A percentile compares a stretch with the other conserved stretches of the same genome.
Conservation (phyloP, 2,113 vertebrate genomes). For the Chionomys nivalis region DNA sequence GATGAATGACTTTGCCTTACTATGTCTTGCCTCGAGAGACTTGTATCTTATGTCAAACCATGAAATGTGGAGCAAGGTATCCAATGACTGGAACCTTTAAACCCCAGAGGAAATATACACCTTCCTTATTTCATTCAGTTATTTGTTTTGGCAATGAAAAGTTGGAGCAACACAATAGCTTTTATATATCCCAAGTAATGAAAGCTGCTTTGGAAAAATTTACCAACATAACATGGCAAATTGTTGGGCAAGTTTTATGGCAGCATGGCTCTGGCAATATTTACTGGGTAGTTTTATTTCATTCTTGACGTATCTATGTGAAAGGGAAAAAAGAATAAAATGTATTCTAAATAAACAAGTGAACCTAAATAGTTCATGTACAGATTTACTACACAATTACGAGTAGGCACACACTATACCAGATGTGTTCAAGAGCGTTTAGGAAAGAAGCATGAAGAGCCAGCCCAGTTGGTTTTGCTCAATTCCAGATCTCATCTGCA, state of each 20-base stretch:
- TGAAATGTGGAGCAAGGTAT: neutral
- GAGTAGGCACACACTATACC: neutral
- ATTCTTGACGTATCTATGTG: neutral
- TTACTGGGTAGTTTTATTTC: neutral
- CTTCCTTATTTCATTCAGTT: no score
- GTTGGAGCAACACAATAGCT: neutral
- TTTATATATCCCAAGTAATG: neutral
- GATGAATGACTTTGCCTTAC: neutral
- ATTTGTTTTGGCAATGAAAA: neutral
- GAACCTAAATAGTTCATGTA: neutral
- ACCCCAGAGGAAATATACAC: neutral
- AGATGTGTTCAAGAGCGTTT: neutral
- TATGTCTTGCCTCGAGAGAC: neutral
- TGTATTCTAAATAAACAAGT: neutral
- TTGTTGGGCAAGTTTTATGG: neutral
- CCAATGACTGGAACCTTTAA: neutral
- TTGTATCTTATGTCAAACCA: neutral
- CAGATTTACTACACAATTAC: neutral
- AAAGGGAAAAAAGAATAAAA: neutral
- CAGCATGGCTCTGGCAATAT: neutral
- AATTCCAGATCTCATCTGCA: slow-evolving; percentile 27
- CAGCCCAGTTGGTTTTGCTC: neutral
- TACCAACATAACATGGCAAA: neutral
- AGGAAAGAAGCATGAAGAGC: slow-evolving; percentile 20
- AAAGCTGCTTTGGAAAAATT: neutral